A percentile compares a stretch with the other conserved stretches of the same genome.
These are phyloP conservation scores for Pterostichus madidus DNA, from an alignment of 2,888 invertebrate genomes.

Conservation along the genomic window DNA sequence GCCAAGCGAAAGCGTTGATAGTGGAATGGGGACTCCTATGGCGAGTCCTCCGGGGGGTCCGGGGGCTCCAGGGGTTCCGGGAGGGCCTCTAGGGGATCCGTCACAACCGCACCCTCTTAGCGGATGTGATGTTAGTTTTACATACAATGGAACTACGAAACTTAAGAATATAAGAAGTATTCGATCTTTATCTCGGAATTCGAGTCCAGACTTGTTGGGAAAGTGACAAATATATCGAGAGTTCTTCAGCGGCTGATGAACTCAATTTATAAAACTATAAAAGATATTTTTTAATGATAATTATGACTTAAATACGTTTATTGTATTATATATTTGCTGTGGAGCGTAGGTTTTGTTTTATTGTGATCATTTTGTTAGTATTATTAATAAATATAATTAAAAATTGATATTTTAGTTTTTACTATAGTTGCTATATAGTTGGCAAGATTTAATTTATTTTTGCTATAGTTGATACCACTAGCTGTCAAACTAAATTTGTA, in stretches of 20 bases:
- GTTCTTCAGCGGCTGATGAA: not conserved
- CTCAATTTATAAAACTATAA: not conserved
- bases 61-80: no score
- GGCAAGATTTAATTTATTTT: no score
- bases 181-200: conserved; percentile 67
- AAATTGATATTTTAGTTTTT: conserved; percentile 33
- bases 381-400: conserved; percentile 38
- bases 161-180: conserved; percentile 84
- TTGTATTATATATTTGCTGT: conserved; percentile 16
- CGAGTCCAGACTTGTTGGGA: conserved; percentile 66
- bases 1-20: conserved; percentile 78
- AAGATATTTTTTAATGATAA: conserved; percentile 31
- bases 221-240: conserved; percentile 57
- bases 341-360: conserved; percentile 24
- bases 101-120: conserved; percentile 85
- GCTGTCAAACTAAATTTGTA: no score
- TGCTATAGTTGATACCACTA: no score
- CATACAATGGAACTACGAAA: conserved; percentile 89
- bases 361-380: conserved; percentile 61
- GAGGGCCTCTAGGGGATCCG: conserved; percentile 74
- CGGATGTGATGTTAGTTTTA: conserved; percentile 88
- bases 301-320: no score
- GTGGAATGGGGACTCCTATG: conserved; percentile 80
- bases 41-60: no score
- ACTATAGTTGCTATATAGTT: no score